phyloP scores from a whole-genome alignment of 2,888 invertebrate species.

The Penaeus monodon region DNA sequence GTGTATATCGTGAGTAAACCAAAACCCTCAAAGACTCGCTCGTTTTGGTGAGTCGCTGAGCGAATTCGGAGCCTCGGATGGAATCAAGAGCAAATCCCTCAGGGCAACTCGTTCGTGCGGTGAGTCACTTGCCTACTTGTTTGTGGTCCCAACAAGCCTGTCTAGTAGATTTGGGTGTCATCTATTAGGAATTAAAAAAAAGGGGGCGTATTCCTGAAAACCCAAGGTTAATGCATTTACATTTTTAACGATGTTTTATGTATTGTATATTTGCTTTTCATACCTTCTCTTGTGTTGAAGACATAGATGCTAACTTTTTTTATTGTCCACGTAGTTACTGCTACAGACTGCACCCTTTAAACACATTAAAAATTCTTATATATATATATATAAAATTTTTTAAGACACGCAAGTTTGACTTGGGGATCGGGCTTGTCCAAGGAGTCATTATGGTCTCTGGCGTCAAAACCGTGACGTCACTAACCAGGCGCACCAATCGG shows the following conservation, averaged over 20 bases:
- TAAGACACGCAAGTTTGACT: slow-evolving; percentile 18
- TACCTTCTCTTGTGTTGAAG: slow-evolving; percentile 46
- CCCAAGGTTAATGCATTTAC: slow-evolving; percentile 50
- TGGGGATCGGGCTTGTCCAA: too few species aligned
- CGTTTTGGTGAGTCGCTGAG: too few species aligned
- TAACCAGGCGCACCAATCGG: too few species aligned
- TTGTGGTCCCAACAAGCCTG: slow-evolving; percentile 28
- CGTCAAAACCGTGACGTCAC: too few species aligned
- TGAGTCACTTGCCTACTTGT: neutral
- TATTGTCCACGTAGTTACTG: slow-evolving; percentile 40
- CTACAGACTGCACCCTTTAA: slow-evolving; percentile 48
- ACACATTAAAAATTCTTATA: slow-evolving; percentile 24
- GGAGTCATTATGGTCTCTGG: too few species aligned
- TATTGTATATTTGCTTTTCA: slow-evolving; percentile 55
- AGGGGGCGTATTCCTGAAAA: slow-evolving; percentile 20
- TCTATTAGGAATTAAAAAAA: slow-evolving; percentile 20
- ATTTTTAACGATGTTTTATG: slow-evolving; percentile 41
- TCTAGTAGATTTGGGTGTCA: slow-evolving; percentile 48
- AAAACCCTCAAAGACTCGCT: too few species aligned
- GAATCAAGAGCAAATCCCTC: too few species aligned
- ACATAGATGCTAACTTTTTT: slow-evolving; percentile 38
- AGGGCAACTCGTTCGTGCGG: too few species aligned
- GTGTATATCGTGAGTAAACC: too few species aligned
- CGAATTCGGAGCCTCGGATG: too few species aligned
- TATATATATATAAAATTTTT: slow-evolving; percentile 39